phyloP scores from a whole-genome alignment of 2,797 vertebrate genomes.

The Thamnophis elegans region DNA sequence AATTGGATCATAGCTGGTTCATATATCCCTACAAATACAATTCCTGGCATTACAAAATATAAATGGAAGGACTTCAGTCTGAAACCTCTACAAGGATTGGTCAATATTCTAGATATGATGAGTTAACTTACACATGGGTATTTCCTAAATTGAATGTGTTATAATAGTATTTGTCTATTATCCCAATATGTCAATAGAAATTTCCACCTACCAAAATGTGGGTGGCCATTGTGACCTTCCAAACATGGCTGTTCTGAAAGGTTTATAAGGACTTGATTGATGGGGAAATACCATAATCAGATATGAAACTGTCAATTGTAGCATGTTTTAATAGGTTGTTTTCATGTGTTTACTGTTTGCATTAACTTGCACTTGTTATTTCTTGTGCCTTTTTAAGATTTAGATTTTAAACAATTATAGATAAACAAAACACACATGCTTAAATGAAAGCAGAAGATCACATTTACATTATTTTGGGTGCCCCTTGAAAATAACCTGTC shows the following conservation, averaged over 20 bases:
- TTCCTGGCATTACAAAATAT: neutral
- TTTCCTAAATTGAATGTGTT: neutral
- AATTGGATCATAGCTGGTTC: neutral
- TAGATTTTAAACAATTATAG: too few species aligned
- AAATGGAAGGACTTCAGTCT: neutral
- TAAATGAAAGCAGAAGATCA: neutral
- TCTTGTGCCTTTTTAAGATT: too few species aligned
- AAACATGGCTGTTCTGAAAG: neutral
- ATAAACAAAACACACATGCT: neutral
- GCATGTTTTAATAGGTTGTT: too few species aligned
- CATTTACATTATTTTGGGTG: neutral
- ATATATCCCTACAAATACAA: neutral
- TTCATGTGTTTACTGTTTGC: too few species aligned
- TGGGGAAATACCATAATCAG: neutral
- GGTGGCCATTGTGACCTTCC: neutral
- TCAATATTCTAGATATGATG: neutral
- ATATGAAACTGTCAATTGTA: too few species aligned
- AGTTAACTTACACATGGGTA: neutral
- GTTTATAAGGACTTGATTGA: neutral
- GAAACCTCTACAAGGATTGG: neutral
- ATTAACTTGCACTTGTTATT: too few species aligned
- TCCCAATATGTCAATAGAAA: neutral
- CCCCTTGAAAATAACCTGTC: too few species aligned
- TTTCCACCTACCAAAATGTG: neutral
- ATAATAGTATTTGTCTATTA: neutral